phyloP scores from a whole-genome alignment of 2,113 vertebrate genomes.

The Paratilapia polleni region DNA sequence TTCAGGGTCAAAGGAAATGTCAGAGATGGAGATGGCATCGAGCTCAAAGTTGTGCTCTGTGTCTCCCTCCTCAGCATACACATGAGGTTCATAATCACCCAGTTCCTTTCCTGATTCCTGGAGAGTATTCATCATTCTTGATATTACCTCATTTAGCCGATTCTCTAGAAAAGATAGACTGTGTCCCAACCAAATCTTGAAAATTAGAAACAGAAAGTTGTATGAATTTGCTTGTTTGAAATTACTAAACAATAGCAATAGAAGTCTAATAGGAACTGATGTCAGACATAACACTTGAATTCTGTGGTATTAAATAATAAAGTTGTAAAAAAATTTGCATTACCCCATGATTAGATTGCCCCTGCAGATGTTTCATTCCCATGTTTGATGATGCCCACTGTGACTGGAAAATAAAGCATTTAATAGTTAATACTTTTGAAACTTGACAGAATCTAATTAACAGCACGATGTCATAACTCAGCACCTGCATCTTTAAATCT shows the following conservation, averaged over 20 bases:
- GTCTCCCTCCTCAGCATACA: constrained; percentile 68
- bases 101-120: constrained; percentile 30
- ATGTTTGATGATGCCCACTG: neutral
- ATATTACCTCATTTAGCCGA: constrained; percentile 17
- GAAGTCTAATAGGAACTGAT: neutral
- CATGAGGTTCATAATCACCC: constrained; percentile 49
- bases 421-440: neutral
- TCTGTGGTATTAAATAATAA: neutral
- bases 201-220: constrained; percentile 15
- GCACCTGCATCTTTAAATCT: neutral
- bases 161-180: accelerated
- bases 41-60: neutral
- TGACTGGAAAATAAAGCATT: constrained; percentile 6
- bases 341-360: neutral
- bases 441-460: neutral
- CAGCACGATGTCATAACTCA: neutral
- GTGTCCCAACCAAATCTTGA: neutral
- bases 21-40: constrained; percentile 66
- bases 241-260: neutral
- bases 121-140: neutral
- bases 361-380: neutral
- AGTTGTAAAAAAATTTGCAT: neutral
- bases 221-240: neutral
- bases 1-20: constrained; percentile 58
- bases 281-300: neutral